A percentile compares a stretch with the other conserved stretches of the same genome.
Evolutionary conservation across 2,888 invertebrate genomes (phyloP).

Genomic region (Agrotis exclamationis): DNA sequence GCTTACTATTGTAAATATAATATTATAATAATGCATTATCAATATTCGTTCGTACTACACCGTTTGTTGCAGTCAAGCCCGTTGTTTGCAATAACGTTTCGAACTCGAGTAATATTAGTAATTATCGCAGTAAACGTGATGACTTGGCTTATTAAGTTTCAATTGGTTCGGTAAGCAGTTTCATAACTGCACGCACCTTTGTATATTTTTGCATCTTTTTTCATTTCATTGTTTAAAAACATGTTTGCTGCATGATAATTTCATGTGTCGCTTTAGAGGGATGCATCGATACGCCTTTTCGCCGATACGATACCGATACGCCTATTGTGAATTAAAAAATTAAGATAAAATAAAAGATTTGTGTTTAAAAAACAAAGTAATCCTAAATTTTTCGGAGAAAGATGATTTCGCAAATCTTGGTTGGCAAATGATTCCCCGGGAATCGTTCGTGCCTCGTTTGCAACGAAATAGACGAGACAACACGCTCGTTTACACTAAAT

Average conservation of each 20-base stretch:
- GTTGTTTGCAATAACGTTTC: constrained; percentile 37
- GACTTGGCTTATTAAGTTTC: background rate
- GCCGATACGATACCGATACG: no score
- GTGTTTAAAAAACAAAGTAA: no score
- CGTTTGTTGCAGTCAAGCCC: constrained; percentile 34
- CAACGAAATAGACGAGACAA: no score
- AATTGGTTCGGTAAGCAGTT: constrained; percentile 18
- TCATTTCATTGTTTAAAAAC: background rate
- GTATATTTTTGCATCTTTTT: background rate
- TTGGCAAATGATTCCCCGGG: no score
- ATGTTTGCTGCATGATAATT: background rate
- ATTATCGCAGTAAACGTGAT: constrained; percentile 18
- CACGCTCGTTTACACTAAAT: no score
- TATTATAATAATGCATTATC: constrained; percentile 32
- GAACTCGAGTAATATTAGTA: constrained; percentile 13
- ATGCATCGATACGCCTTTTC: no score
- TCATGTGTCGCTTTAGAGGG: no score
- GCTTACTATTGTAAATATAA: constrained; percentile 49
- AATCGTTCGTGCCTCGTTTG: no score
- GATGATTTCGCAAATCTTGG: no score
- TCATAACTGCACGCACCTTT: constrained; percentile 2
- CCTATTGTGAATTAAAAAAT: no score
- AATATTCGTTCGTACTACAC: constrained; percentile 33
- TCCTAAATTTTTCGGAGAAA: no score
- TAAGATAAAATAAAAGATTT: no score